Evolutionary conservation across 1,140 invertebrate species (phyloP).

Genomic region (Anthonomus grandis): DNA sequence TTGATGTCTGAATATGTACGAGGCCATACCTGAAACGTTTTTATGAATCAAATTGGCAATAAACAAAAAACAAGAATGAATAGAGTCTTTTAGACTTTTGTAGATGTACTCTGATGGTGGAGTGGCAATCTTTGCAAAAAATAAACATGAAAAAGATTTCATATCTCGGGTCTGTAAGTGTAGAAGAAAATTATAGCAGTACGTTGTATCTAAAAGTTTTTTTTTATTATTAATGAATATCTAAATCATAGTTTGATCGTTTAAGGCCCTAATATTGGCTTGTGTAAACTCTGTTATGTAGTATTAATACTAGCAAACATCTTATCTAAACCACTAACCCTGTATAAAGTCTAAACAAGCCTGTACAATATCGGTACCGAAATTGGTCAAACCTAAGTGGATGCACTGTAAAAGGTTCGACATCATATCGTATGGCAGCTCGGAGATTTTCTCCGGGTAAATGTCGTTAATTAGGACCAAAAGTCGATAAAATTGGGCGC

Average conservation of each 20-base stretch:
- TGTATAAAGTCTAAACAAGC: constrained; percentile 67
- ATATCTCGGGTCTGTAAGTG: neutral
- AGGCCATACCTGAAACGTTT: constrained; percentile 48
- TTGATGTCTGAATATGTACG: constrained; percentile 48
- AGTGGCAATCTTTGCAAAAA: too few species aligned
- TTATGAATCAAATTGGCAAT: too few species aligned
- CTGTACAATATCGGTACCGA: constrained; percentile 61
- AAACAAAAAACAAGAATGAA: too few species aligned
- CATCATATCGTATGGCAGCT: constrained; percentile 57
- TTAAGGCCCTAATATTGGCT: too few species aligned
- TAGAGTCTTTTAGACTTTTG: too few species aligned
- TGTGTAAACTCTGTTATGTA: too few species aligned
- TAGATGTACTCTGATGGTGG: too few species aligned
- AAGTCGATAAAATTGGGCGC: constrained; percentile 60
- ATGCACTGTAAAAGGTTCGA: constrained; percentile 62
- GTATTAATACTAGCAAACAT: too few species aligned
- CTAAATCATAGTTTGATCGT: too few species aligned
- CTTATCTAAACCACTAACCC: too few species aligned
- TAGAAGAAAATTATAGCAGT: neutral
- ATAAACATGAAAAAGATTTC: too few species aligned
- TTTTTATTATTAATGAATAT: too few species aligned
- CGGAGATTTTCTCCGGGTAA: constrained; percentile 60
- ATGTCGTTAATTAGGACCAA: constrained; percentile 66
- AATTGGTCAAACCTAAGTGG: constrained; percentile 65
- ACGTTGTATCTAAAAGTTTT: neutral